phyloP scores from a whole-genome alignment of 2,113 vertebrate species.

The Chitala chitala region DNA sequence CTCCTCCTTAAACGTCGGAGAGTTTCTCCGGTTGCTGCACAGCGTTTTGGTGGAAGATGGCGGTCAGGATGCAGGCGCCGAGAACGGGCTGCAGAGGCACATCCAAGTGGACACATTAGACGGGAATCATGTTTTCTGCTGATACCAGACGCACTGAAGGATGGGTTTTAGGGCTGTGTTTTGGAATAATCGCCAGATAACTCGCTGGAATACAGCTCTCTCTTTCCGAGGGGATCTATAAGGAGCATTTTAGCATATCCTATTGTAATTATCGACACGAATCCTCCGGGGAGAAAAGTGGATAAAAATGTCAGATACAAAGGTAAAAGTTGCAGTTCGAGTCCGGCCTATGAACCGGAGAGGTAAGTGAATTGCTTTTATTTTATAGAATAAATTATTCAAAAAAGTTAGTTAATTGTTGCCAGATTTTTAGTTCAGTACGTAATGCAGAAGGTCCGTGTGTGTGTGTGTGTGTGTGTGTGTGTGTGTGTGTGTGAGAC shows the following conservation, averaged over 20 bases:
- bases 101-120: conserved; percentile 43
- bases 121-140: conserved; percentile 25
- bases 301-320: conserved; percentile 89
- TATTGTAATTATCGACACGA: conserved; percentile 19
- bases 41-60: conserved; percentile 71
- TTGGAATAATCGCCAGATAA: conserved; percentile 10
- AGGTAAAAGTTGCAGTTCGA: conserved; percentile 95
- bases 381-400: too few species aligned
- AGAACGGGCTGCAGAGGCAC: conserved; percentile 43
- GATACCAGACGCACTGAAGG: conserved; percentile 14
- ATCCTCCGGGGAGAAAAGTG: conserved; percentile 48
- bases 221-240: conserved; percentile 31
- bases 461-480: not conserved
- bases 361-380: conserved; percentile 69
- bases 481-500: not conserved
- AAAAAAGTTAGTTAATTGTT: conserved; percentile 3
- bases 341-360: conserved; percentile 94
- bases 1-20: not conserved
- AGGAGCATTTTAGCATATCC: conserved; percentile 27
- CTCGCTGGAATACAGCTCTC: not conserved
- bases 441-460: not conserved
- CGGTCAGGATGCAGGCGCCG: conserved; percentile 65
- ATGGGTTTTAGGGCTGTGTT: conserved; percentile 44
- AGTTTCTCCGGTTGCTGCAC: not conserved
- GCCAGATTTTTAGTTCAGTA: not conserved